phyloP scores from a whole-genome alignment of 2,888 invertebrate genomes.

The Shargacucullia verbasci region DNA sequence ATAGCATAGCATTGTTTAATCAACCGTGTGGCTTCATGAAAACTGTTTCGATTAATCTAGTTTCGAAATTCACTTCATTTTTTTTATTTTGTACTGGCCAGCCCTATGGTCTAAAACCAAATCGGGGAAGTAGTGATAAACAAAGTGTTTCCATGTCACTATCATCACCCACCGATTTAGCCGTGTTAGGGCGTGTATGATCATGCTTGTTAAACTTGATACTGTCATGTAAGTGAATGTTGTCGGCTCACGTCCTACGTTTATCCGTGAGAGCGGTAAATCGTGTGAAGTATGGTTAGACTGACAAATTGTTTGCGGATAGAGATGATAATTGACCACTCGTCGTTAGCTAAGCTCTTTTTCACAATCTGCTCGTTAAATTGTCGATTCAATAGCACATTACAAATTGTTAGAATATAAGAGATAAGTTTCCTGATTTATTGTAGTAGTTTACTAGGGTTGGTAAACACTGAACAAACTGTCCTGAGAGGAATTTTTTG shows the following conservation, averaged over 20 bases:
- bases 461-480: not conserved
- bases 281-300: slow-evolving; percentile 57
- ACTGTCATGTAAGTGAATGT: slow-evolving; percentile 70
- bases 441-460: slow-evolving; percentile 2
- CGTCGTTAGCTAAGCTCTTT: slow-evolving; percentile 41
- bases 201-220: slow-evolving; percentile 64
- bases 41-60: not conserved
- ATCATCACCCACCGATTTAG: slow-evolving; percentile 61
- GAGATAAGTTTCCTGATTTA: slow-evolving; percentile 5
- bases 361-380: slow-evolving; percentile 47
- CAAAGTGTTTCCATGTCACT: slow-evolving; percentile 67
- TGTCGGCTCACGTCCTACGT: slow-evolving; percentile 53
- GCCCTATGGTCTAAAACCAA: slow-evolving; percentile 60
- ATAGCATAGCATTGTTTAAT: not conserved
- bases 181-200: slow-evolving; percentile 34
- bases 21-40: not conserved
- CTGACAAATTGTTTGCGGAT: slow-evolving; percentile 67
- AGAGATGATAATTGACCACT: slow-evolving; percentile 60
- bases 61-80: not conserved
- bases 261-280: slow-evolving; percentile 63
- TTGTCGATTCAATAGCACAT: slow-evolving; percentile 32
- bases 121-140: slow-evolving; percentile 69
- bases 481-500: too few relatives aligned
- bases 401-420: slow-evolving; percentile 33
- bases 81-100: slow-evolving; percentile 18